These are phyloP conservation scores for Petromus typicus DNA, from an alignment of 2,113 vertebrate species.

Conservation along the genomic window DNA sequence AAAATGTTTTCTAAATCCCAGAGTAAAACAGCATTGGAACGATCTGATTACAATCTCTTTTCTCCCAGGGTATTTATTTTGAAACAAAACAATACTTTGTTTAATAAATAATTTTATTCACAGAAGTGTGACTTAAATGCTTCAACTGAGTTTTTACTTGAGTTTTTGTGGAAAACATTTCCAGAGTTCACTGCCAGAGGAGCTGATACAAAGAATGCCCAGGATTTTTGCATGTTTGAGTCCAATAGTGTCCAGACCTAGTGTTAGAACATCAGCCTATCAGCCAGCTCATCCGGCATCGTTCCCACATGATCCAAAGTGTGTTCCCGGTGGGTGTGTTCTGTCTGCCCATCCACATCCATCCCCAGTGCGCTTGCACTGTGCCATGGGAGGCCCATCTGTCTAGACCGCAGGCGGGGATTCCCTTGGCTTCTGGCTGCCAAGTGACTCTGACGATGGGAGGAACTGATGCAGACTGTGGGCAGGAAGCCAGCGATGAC, in stretches of 20 bases:
- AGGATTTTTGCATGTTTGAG: not conserved
- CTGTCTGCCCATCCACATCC: not conserved
- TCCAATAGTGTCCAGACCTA: not conserved
- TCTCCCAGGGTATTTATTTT: conserved; percentile 62
- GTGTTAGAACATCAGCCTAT: not conserved
- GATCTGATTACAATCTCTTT: conserved; percentile 70
- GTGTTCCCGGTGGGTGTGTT: not conserved
- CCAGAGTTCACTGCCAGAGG: not conserved
- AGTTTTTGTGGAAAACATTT: not conserved
- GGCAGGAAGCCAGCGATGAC: not conserved
- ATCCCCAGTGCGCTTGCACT: not conserved
- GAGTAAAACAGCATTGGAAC: conserved; percentile 49
- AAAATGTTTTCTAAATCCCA: conserved; percentile 59
- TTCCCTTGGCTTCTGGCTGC: not conserved
- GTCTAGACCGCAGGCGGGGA: accelerated
- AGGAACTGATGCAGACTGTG: not conserved
- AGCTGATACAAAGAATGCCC: not conserved
- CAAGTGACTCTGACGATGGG: not conserved
- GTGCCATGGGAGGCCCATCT: not conserved
- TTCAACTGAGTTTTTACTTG: conserved; percentile 57
- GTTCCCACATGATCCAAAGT: not conserved
- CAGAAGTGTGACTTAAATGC: not conserved
- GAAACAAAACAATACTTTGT: conserved; percentile 66
- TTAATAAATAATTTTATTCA: conserved; percentile 73
- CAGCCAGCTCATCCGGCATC: too few relatives aligned